A percentile compares a stretch with the other conserved stretches of the same genome.
These are phyloP conservation scores for Linhomoeus sp. DNA, from an alignment of 2,888 invertebrate species.

Conservation along the genomic window DNA sequence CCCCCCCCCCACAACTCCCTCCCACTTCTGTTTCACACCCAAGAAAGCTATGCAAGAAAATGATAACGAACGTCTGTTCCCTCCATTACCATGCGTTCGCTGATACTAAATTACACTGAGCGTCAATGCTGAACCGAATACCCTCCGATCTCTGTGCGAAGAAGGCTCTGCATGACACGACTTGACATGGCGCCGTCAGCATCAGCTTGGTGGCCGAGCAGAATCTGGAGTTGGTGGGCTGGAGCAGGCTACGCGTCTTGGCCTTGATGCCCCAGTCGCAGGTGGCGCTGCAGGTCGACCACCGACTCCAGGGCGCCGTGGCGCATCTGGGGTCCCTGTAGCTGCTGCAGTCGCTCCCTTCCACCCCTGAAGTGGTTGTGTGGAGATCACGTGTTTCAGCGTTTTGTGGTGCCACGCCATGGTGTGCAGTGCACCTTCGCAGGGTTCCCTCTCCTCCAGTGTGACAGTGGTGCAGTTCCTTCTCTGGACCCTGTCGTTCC, in stretches of 20 bases:
- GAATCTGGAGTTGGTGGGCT: too few relatives aligned
- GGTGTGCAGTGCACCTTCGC: neutral
- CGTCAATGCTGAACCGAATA: too few relatives aligned
- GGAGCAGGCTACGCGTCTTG: neutral
- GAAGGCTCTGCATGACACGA: too few relatives aligned
- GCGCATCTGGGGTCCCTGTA: conserved; percentile 20
- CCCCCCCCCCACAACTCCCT: too few relatives aligned
- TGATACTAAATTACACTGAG: neutral
- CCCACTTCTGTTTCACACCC: neutral
- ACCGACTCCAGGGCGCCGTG: conserved; percentile 27
- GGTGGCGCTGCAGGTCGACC: conserved; percentile 34
- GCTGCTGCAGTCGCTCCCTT: conserved; percentile 1
- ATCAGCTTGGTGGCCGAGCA: too few relatives aligned
- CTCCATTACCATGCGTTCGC: neutral
- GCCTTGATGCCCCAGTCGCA: conserved; percentile 25
- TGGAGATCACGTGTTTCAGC: conserved; percentile 11
- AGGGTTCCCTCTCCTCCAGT: neutral
- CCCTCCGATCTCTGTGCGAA: too few relatives aligned
- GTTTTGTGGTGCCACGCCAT: neutral
- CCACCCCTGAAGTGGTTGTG: conserved; percentile 1
- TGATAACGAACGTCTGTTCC: neutral
- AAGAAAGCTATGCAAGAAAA: neutral
- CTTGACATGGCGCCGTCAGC: too few relatives aligned
- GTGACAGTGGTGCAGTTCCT: neutral
- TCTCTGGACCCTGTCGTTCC: neutral